A percentile compares a stretch with the other conserved stretches of the same genome.
phyloP scores from a whole-genome alignment of 2,113 vertebrate species.

The Felis chaus region DNA sequence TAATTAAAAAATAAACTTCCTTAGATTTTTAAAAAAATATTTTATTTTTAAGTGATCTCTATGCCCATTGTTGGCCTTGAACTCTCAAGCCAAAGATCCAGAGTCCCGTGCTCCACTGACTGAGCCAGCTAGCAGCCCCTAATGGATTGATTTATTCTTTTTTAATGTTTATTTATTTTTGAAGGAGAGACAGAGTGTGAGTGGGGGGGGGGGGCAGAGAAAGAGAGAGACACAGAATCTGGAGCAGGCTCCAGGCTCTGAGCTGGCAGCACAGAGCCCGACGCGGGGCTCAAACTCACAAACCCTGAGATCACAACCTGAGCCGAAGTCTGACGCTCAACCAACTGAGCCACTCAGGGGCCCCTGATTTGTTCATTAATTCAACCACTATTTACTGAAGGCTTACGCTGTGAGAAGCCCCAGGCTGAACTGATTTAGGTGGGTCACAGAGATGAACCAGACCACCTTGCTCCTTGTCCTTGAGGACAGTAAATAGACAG shows the following conservation, averaged over 20 bases:
- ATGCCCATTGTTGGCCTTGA: not conserved
- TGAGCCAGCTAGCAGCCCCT: too few species aligned
- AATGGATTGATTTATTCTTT: too few species aligned
- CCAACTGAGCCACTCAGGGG: not conserved
- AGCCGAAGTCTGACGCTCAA: not conserved
- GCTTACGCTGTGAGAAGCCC: not conserved
- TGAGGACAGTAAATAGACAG: not conserved
- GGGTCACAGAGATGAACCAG: not conserved
- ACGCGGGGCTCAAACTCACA: not conserved
- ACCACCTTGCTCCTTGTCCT: not conserved
- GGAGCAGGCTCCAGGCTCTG: too few species aligned
- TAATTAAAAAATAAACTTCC: not conserved
- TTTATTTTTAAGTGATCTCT: not conserved
- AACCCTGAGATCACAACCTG: not conserved
- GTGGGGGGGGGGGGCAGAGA: too few species aligned
- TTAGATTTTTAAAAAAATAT: not conserved
- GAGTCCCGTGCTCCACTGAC: too few species aligned
- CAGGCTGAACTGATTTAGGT: not conserved
- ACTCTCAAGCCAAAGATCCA: too few species aligned
- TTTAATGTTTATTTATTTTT: too few species aligned
- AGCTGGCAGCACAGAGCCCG: too few species aligned
- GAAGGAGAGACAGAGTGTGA: too few species aligned
- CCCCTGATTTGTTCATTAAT: not conserved
- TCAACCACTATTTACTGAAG: constrained; percentile 23
- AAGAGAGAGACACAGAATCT: too few species aligned